phyloP scores from a whole-genome alignment of 1,140 invertebrate species.

The Drosophila subobscura region DNA sequence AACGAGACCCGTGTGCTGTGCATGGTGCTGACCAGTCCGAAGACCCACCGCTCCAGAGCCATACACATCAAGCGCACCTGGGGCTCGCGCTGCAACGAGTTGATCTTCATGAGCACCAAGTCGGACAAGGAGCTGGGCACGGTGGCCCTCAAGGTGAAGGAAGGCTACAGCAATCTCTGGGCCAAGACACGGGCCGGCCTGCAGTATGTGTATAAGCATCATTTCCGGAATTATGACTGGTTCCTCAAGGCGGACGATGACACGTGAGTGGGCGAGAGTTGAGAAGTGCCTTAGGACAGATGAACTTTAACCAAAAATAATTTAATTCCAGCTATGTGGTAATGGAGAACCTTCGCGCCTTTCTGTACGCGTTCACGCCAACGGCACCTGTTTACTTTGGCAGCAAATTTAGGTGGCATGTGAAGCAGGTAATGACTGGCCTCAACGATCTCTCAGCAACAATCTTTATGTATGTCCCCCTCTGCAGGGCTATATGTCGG shows the following conservation, averaged over 20 bases:
- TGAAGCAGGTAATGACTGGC: conserved; percentile 16
- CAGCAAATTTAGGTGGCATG: conserved; percentile 90
- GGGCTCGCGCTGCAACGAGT: conserved; percentile 95
- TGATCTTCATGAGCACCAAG: conserved; percentile 93
- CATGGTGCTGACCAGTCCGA: conserved; percentile 41
- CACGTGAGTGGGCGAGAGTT: conserved; percentile 88
- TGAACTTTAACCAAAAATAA: neutral
- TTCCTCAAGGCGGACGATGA: conserved; percentile 97
- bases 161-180: conserved; percentile 95
- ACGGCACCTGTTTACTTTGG: conserved; percentile 93
- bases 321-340: conserved; percentile 43
- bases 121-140: conserved; percentile 87
- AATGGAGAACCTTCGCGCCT: conserved; percentile 95
- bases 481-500: conserved; percentile 94
- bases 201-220: conserved; percentile 92
- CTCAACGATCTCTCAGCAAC: neutral
- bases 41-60: conserved; percentile 6
- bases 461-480: neutral
- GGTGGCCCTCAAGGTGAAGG: conserved; percentile 89
- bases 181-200: conserved; percentile 97
- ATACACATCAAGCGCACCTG: conserved; percentile 93
- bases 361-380: conserved; percentile 89
- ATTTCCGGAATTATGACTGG: conserved; percentile 93
- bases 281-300: too few species aligned
- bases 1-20: conserved; percentile 50